Evolutionary conservation across 1,140 invertebrate genomes (phyloP).

Genomic region (Grapholita molesta): DNA sequence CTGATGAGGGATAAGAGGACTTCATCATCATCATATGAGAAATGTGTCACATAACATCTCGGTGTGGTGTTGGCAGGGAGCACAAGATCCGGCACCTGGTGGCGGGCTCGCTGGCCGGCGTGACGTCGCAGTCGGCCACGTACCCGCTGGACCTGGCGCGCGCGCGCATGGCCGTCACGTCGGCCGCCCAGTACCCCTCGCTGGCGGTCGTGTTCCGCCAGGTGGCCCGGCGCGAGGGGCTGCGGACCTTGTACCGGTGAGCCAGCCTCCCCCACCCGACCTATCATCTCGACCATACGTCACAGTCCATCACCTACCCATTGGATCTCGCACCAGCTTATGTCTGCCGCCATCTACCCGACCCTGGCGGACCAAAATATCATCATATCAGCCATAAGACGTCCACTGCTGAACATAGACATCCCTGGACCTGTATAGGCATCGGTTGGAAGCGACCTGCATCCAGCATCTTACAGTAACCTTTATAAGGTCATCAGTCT

Average conservation of each 20-base stretch:
- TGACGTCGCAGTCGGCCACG: conserved; percentile 95
- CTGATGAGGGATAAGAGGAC: too few species aligned
- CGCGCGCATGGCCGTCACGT: conserved; percentile 98
- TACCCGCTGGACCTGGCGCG: conserved; percentile 98
- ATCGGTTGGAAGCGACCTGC: too few species aligned
- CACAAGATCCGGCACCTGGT: conserved; percentile 82
- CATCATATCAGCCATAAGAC: too few species aligned
- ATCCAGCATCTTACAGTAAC: too few species aligned
- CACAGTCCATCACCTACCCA: not conserved
- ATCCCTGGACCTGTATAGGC: too few species aligned
- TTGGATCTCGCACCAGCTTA: too few species aligned
- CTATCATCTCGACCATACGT: not conserved
- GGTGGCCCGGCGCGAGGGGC: conserved; percentile 90
- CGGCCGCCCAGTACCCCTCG: conserved; percentile 78
- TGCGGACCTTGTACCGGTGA: conserved; percentile 84
- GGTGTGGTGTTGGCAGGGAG: conserved; percentile 30
- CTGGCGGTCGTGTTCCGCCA: conserved; percentile 88
- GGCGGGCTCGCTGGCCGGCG: conserved; percentile 95
- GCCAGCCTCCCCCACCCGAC: too few species aligned
- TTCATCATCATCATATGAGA: not conserved
- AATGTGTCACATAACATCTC: not conserved
- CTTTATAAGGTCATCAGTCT: too few species aligned
- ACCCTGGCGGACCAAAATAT: too few species aligned
- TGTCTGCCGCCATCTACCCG: too few species aligned
- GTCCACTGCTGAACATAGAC: too few species aligned